Evolutionary conservation across 2,797 vertebrate species (phyloP).

Genomic region (Apogon hyalosoma): DNA sequence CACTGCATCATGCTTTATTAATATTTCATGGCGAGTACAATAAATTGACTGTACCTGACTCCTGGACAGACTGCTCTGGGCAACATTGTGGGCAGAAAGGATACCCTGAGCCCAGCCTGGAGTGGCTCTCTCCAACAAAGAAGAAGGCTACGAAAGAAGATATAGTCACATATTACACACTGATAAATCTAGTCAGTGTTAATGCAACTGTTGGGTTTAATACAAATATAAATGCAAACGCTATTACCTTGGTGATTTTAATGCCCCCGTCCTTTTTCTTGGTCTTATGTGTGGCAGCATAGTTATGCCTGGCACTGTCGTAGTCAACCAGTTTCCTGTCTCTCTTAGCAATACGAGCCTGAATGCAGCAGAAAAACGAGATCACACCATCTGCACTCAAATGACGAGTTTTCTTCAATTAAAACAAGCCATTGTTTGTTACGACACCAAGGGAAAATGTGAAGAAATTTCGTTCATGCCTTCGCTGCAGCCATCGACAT

Average conservation of each 20-base stretch:
- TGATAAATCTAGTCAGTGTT: not conserved
- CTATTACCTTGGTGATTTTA: slow-evolving; percentile 90
- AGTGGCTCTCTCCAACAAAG: slow-evolving; percentile 97
- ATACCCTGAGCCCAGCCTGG: slow-evolving; percentile 99
- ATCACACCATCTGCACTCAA: not conserved
- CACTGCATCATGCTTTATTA: not conserved
- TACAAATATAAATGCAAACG: not conserved
- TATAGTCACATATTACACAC: slow-evolving; percentile 11
- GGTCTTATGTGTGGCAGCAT: slow-evolving; percentile 91
- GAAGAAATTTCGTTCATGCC: no score
- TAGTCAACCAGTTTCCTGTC: slow-evolving; percentile 97
- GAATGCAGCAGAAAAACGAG: slow-evolving; percentile 11
- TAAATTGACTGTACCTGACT: slow-evolving; percentile 90
- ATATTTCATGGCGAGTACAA: not conserved
- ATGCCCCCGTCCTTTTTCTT: slow-evolving; percentile 93
- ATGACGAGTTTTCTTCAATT: not conserved
- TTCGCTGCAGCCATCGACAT: no score
- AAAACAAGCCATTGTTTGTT: not conserved
- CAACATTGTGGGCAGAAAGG: slow-evolving; percentile 97
- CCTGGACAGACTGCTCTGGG: slow-evolving; percentile 98
- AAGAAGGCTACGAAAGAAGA: slow-evolving; percentile 87
- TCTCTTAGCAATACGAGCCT: slow-evolving; percentile 96
- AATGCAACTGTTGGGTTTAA: not conserved
- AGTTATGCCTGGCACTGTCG: slow-evolving; percentile 96
- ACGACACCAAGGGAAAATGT: no score